Base-by-base conservation (phyloP, 2,797 vertebrate species). In the Thunnus albacares region DNA sequence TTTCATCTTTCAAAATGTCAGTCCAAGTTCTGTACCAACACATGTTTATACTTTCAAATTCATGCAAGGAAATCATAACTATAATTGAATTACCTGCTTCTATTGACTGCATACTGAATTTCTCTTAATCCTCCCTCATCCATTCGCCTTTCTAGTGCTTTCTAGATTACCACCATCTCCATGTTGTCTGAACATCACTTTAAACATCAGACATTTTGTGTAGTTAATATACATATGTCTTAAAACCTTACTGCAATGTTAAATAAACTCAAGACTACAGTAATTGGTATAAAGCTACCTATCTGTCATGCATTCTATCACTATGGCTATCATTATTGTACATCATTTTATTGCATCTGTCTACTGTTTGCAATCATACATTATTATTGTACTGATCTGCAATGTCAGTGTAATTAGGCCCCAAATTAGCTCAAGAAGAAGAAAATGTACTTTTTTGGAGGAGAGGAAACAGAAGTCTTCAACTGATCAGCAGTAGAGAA, bases 1-100 rank as follows among this genome's bases (percentile, higher is more conserved):
- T 72, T 60, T 75, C 18, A 56, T 71, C 65, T 69, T 71, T 69
- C 17, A 55, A 69, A 79, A 64, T 84, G 49, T 51, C 58, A 53
- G 43, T 38, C 56, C 38, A 77, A 69, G 52, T 53, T 68, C 61
- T 59, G 5, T 30, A 22, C 38, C 33, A 62, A 67, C 62, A 70
- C 33, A 72, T 59, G 20, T 58, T 26, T 63, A 59, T 20, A 75
- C 11, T 71, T 83, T 76, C 26, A 75, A 63, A 80, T 41, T 47
- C 33, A 53, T 59, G 47, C 63, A 55, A 69, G 33, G 15, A 64
- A 74, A 63, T 59, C 13, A 30, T 5, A 28, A 18, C 12, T 47
- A 2, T 52, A 51, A 73, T 77, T 70, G 38, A 72, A 77, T 74
- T n/a, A 66, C 24, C 24, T 52, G 14, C 22, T 66, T 53, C 52